Base-by-base conservation (phyloP, 2,888 invertebrate species). In the Tenthredo mesomela region DNA sequence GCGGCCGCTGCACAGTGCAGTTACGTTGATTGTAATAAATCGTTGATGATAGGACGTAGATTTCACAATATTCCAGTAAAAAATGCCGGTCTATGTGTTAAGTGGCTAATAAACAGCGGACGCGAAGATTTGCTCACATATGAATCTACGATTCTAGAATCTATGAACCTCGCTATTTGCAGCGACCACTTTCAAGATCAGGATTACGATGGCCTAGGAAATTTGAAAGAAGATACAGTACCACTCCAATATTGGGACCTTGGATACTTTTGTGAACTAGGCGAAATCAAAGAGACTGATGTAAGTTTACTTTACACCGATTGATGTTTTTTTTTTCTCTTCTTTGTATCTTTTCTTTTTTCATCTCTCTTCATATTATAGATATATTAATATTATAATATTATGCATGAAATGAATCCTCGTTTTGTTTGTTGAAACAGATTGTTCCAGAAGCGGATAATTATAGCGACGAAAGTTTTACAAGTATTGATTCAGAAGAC, bases 101-200 rank as follows among this genome's bases (percentile, higher is more conserved):
- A 82, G 33, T 82, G 82, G 82, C 33, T 82, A 47, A 82, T 82
- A 43, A 70, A 82, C 67, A 82, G 82, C 10, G 82, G 82, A 21
- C 82, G 82, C 12, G 82, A 82, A 67, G 82, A 82, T 82, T 47
- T 82, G 33, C 82, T 82, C 18, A 47, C 82, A 18, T 58, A 25
- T 47, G 33, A 65, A 47, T 43, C 82, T 25, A 15, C 43, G 21
- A 47, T 58, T 67, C 33, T 82, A n/a, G 70, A 82, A 67, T 67
- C 82, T 6, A 67, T 82, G 82, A 65, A 67, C 10, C 82, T 82
- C 43, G 82, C 70, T 29, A 47, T 82, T 29, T 82, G 82, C 18
- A 33, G 67, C 50, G 47, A 67, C 47, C 82, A 82, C 58, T 82
- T 82, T 50, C 65, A 82, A 4, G 33, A 70, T 25, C 61, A 70